phyloP scores from a whole-genome alignment of 1,140 invertebrate genomes.

The Polypedilum pembai region DNA sequence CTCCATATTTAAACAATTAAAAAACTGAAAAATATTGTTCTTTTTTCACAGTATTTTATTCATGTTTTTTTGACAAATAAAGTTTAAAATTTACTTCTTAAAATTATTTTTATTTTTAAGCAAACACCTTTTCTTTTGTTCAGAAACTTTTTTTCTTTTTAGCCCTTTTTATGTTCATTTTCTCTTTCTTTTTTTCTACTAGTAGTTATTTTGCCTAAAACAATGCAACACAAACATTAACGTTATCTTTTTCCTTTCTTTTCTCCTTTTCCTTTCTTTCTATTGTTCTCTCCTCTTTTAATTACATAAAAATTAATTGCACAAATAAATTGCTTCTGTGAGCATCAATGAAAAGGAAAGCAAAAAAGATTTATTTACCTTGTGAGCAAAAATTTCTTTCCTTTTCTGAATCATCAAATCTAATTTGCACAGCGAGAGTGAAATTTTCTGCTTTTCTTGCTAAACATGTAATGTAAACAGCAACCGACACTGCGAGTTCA shows the following conservation, averaged over 20 bases:
- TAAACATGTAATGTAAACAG: not conserved
- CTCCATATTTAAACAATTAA: no score
- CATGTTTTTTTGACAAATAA: no score
- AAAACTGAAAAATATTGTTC: no score
- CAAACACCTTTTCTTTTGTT: not conserved
- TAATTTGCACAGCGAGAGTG: not conserved
- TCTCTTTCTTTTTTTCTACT: not conserved
- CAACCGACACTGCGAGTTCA: not conserved
- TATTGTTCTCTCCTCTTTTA: constrained; percentile 18
- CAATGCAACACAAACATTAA: constrained; percentile 13
- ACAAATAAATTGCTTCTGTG: constrained; percentile 18
- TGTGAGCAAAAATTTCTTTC: not conserved
- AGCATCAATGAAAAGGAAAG: constrained; percentile 2
- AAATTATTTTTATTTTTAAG: no score
- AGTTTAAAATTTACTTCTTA: no score
- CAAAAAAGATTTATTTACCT: constrained; percentile 3
- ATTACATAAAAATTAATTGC: constrained; percentile 19
- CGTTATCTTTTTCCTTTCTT: not conserved
- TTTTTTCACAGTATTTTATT: no score
- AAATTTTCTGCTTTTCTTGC: not conserved
- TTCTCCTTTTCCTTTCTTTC: not conserved
- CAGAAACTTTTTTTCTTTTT: not conserved
- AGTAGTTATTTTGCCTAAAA: not conserved
- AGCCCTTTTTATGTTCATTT: not conserved
- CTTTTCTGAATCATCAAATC: constrained; percentile 3